These are phyloP conservation scores for Antechinus flavipes DNA, from an alignment of 2,113 vertebrate genomes.

Conservation along the genomic window DNA sequence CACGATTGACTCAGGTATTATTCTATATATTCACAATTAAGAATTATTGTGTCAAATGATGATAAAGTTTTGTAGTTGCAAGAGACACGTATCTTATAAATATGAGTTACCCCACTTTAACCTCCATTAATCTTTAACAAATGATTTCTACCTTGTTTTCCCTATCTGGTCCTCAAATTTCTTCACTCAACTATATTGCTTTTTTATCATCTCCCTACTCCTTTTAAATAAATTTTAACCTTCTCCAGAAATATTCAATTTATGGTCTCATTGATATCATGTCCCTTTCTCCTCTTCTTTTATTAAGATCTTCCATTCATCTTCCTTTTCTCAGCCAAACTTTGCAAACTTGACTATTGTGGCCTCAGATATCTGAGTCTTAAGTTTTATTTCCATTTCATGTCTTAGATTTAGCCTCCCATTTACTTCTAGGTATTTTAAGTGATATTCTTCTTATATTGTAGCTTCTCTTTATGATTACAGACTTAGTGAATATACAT, in stretches of 20 bases:
- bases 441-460: not conserved
- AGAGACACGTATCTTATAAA: not conserved
- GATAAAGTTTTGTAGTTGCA: not conserved
- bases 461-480: not conserved
- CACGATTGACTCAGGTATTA: not conserved
- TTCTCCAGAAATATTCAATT: not conserved
- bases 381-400: not conserved
- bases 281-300: not conserved
- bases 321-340: not conserved
- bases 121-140: not conserved
- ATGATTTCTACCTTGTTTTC: not conserved
- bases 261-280: not conserved
- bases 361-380: not conserved
- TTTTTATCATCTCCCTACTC: not conserved
- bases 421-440: not conserved
- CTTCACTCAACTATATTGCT: not conserved
- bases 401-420: not conserved
- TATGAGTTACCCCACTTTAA: not conserved
- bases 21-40: not conserved
- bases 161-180: not conserved
- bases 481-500: not conserved
- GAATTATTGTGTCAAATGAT: not conserved
- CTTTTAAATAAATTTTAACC: not conserved
- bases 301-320: not conserved
- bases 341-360: not conserved